Evolutionary conservation across 2,797 vertebrate species (phyloP).

Genomic region (Hylomyscus alleni): DNA sequence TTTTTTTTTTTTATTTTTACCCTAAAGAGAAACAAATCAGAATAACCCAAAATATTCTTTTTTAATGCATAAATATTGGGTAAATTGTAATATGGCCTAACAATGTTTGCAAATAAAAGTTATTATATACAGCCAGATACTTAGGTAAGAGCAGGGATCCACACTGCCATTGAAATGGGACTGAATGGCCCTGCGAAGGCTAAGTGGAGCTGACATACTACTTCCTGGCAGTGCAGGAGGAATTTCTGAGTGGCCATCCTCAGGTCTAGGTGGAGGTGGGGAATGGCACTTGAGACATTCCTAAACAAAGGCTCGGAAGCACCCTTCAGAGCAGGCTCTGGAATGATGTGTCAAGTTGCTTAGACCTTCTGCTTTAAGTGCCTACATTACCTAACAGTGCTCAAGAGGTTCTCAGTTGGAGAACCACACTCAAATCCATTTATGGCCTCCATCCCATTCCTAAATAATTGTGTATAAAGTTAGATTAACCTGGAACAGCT

Average conservation of each 20-base stretch:
- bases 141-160: slow-evolving; percentile 56
- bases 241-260: slow-evolving; percentile 40
- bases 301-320: slow-evolving; percentile 56
- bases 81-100: slow-evolving; percentile 52
- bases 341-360: slow-evolving; percentile 68
- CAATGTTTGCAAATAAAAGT: slow-evolving; percentile 53
- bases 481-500: slow-evolving; percentile 59
- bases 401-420: slow-evolving; percentile 79
- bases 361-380: slow-evolving; percentile 81
- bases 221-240: slow-evolving; percentile 47
- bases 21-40: slow-evolving; percentile 47
- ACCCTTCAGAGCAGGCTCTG: slow-evolving; percentile 62
- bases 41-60: slow-evolving; percentile 41
- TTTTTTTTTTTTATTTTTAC: background rate
- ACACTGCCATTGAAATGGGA: slow-evolving; percentile 67
- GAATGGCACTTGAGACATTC: slow-evolving; percentile 59
- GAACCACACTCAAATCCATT: slow-evolving; percentile 71
- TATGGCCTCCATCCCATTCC: slow-evolving; percentile 58
- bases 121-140: slow-evolving; percentile 24
- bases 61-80: slow-evolving; percentile 66
- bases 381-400: slow-evolving; percentile 79
- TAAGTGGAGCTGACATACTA: slow-evolving; percentile 18
- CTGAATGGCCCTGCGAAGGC: slow-evolving; percentile 50
- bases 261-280: slow-evolving; percentile 67
- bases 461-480: slow-evolving; percentile 67